A percentile compares a stretch with the other conserved stretches of the same genome.
Conservation (phyloP, 2,888 invertebrate species). For the Gasteruption jaculator region DNA sequence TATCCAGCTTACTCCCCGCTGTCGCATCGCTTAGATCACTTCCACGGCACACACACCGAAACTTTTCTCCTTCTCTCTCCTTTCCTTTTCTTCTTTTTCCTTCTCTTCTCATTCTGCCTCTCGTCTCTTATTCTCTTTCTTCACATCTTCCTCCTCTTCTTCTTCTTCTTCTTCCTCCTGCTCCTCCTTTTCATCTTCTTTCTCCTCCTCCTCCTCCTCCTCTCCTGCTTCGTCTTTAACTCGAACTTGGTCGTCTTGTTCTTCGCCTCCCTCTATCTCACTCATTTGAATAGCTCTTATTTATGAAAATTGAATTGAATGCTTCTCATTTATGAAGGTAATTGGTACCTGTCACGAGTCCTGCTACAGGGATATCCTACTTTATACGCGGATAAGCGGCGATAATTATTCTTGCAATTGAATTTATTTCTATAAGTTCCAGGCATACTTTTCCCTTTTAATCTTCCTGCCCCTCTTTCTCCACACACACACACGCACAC, state of each 20-base stretch:
- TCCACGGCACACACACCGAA: constrained; percentile 42
- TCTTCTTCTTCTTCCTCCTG: constrained; percentile 20
- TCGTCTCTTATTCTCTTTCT: constrained; percentile 9
- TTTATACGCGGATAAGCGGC: constrained; percentile 39
- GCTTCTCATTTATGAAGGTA: constrained; percentile 45
- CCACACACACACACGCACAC: constrained; percentile 10
- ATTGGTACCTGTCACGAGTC: constrained; percentile 43
- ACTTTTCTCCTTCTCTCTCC: constrained; percentile 30
- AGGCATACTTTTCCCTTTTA: no score
- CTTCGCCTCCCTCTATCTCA: constrained; percentile 8
- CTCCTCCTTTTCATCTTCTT: constrained; percentile 9
- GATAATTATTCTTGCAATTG: constrained; percentile 44
- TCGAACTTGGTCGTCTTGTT: constrained; percentile 15
- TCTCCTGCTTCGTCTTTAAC: constrained; percentile 9
- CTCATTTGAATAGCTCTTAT: constrained; percentile 45
- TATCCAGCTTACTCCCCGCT: constrained; percentile 51
- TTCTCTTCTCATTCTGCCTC: constrained; percentile 16
- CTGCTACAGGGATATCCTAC: constrained; percentile 38
- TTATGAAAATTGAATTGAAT: constrained; percentile 49
- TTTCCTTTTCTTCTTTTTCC: constrained; percentile 25
- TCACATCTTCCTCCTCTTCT: constrained; percentile 9
- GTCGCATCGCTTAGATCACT: constrained; percentile 50
- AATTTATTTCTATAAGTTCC: constrained; percentile 36
- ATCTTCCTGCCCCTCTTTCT: constrained; percentile 8
- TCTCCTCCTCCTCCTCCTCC: constrained; percentile 6